phyloP scores from a whole-genome alignment of 2,888 invertebrate genomes.

The Lottia scabra region DNA sequence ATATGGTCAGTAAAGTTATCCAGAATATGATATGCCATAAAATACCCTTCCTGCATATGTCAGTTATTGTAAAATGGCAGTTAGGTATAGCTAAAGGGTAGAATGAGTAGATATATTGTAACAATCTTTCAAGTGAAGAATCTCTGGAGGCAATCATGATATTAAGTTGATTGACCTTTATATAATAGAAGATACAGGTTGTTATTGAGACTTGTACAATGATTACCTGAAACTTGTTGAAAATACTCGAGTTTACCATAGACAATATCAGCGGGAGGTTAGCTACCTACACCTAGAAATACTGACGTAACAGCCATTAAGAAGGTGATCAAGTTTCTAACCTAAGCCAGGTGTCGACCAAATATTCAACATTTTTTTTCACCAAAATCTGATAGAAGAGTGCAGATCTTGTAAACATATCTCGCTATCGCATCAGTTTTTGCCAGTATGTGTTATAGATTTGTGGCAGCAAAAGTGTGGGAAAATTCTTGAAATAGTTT shows the following conservation, averaged over 20 bases:
- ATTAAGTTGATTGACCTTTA: background rate
- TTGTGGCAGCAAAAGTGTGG: slow-evolving; percentile 3
- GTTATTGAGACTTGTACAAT: background rate
- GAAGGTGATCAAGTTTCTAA: background rate
- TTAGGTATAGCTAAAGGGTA: no score
- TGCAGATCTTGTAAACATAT: slow-evolving; percentile 5
- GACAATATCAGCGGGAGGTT: background rate
- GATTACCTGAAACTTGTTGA: no score
- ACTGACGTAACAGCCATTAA: slow-evolving; percentile 2
- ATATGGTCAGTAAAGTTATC: no score
- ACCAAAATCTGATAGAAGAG: slow-evolving; percentile 3
- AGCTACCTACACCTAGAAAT: background rate
- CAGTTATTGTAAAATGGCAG: no score
- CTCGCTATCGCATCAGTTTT: background rate
- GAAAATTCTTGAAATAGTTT: slow-evolving; percentile 4
- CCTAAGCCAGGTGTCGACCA: slow-evolving; percentile 5
- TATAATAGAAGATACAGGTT: background rate
- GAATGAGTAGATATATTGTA: no score
- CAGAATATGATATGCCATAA: no score
- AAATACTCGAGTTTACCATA: no score
- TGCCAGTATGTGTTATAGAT: slow-evolving; percentile 2
- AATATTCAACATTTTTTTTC: slow-evolving; percentile 5
- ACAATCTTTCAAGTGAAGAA: no score
- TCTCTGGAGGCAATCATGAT: no score
- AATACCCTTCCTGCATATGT: no score